Evolutionary conservation across 2,797 vertebrate genomes (phyloP).

Genomic region (Sorex maritimensis): DNA sequence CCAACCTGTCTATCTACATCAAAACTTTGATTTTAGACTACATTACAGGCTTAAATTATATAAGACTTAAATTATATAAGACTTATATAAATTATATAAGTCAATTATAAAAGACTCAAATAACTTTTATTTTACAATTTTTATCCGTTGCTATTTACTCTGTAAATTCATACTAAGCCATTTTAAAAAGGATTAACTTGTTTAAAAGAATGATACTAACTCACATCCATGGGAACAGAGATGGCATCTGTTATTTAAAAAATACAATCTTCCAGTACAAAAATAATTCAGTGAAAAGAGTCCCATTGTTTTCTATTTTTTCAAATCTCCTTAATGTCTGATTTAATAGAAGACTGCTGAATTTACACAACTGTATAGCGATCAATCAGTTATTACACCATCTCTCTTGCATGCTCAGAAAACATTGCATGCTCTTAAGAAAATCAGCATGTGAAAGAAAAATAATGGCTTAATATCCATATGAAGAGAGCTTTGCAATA

Average conservation of each 20-base stretch:
- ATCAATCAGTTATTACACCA: not conserved
- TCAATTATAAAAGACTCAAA: not conserved
- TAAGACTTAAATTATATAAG: too few species aligned
- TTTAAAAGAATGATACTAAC: conserved; percentile 31
- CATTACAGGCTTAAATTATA: not conserved
- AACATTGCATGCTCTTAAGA: not conserved
- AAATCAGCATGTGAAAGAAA: conserved; percentile 40
- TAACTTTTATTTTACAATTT: not conserved
- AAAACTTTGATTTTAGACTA: not conserved
- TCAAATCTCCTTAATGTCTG: conserved; percentile 14
- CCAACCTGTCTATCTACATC: too few species aligned
- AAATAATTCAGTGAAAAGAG: not conserved
- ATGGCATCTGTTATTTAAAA: not conserved
- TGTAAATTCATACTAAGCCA: not conserved
- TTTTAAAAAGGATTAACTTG: not conserved
- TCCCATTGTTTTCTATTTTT: not conserved
- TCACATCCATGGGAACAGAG: not conserved
- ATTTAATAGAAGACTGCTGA: conserved; percentile 8
- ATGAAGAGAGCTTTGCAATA: not conserved
- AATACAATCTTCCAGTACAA: not conserved
- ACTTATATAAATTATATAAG: too few species aligned
- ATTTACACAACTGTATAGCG: conserved; percentile 5
- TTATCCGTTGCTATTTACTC: not conserved
- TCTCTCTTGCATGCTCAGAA: not conserved
- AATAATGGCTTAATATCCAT: not conserved